Evolutionary conservation across 2,797 vertebrate genomes (phyloP), one percentile per base, ranked within the genome.

Genomic region (Alfaro cultratus): DNA sequence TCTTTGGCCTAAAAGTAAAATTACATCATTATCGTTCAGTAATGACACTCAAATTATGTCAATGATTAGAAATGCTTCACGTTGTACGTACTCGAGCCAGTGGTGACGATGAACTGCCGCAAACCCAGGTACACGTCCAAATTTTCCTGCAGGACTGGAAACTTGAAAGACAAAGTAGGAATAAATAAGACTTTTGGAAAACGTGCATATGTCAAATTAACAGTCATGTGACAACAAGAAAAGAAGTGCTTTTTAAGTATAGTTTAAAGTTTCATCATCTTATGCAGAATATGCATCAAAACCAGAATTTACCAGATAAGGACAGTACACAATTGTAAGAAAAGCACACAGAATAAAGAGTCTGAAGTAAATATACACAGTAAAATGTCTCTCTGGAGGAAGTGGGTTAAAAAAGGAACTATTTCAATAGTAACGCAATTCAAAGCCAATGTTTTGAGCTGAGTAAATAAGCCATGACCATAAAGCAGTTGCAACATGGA

Each of bases 81-180:
- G 15, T 23, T 13, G 6, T 10, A 70, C 92, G 86, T 87, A 96
- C 95, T 94, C 95, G 97, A 95, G 85, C 97, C 96, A 71, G 96
- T 96, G 70, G 96, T 97, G 83, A 97, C 96, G 64, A 99, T 94
- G 29, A 97, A 99, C 93, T 98, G 99, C 91, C 97, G 98, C 84
- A 99, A 95, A 79, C 98, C 99, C 87, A 99, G 94, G 85, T 99
- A 99, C 60, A 99, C 96, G 23, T 99, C 98, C 91, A 99, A 84
- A 91, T 99, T 99, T 78, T 99, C 98, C 92, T 98, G 98, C 82
- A 99, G 97, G 86, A 99, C 96, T 36, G 97, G 97, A 86, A 98
- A 99, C 98, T 97, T 81, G 75, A 87, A 45, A 85, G 26, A 85
- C 36, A 83, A 39, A 29, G 47, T 13, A 49, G 21, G 8, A 74